Evolutionary conservation across 1,140 invertebrate species (phyloP), one percentile per base, ranked within the genome.

Genomic region (Neodiprion virginianus): DNA sequence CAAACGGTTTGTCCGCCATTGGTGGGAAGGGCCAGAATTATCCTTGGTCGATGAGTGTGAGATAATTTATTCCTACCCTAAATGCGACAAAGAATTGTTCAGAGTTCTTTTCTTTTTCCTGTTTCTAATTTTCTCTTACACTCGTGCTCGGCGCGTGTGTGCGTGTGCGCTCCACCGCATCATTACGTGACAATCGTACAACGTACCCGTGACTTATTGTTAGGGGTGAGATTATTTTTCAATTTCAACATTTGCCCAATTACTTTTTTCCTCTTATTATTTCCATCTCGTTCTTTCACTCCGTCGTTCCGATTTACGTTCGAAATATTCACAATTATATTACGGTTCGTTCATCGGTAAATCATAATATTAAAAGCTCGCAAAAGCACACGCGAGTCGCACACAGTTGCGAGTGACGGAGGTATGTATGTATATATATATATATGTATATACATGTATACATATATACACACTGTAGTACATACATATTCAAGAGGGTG

Each of bases 1-100:
- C 82, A 80, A 83, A 85, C 79, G 67, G 65, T 69, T 68, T 75
- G 70, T 17, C 53, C 53, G 53, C 53, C 53, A 61, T 61, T 61
- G 53, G 53, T 61, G 53, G n/a, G n/a, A 8, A 61, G n/a, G 53
- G 53, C 53, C 53, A 61, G 53, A 61, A 61, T 61, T 61, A 61
- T 61, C 53, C 53, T 61, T 8, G 53, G 53, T 61, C 53, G 53
- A 9, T 61, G 53, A 61, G 8, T 61, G 53, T 61, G 53, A 61
- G 28, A 5, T 12, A 61, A 61, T 61, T 61, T 5, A 61, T 61
- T 61, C 53, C 53, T 61, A 61, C 53, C 53, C 53, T 61, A 61
- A 17, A 61, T 61, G 53, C 53, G 53, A 61, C n/a, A 61, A 17
- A 61, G 53, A 17, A 61, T 61, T 40, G 10, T 69, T 69, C 11